Percentiles rank a stretch among this genome's conserved stretches.
phyloP scores from a whole-genome alignment of 2,888 invertebrate species.

The Idaea straminata region DNA sequence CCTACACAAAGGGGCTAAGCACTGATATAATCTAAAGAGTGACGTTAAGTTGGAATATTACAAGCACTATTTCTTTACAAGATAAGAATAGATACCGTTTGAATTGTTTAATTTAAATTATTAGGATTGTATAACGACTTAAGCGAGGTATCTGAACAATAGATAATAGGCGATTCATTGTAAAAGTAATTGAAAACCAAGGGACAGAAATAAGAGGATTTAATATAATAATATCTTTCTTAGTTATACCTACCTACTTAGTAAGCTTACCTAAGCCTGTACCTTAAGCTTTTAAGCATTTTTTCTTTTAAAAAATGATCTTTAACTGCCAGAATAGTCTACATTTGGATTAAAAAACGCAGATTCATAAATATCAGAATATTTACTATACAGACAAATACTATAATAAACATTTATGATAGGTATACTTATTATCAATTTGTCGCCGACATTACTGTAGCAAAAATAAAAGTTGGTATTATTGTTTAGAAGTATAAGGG shows the following conservation, averaged over 20 bases:
- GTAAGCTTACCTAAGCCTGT: background rate
- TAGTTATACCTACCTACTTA: constrained; percentile 13
- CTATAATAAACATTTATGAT: no score
- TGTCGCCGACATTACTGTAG: background rate
- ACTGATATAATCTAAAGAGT: constrained; percentile 53
- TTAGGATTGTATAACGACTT: constrained; percentile 32
- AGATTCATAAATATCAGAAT: no score
- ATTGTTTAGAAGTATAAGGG: constrained; percentile 33
- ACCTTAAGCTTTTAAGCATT: background rate
- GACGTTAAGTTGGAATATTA: constrained; percentile 53
- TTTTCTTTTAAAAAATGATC: background rate
- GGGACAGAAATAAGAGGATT: constrained; percentile 12
- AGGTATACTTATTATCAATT: background rate
- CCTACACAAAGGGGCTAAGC: constrained; percentile 47
- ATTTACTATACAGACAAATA: no score
- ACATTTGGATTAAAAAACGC: no score
- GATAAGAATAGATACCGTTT: constrained; percentile 40
- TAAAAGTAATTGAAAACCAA: constrained; percentile 27
- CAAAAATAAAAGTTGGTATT: constrained; percentile 4
- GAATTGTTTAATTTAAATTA: constrained; percentile 51
- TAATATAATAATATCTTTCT: constrained; percentile 9
- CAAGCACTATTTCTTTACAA: constrained; percentile 50
- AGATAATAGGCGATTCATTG: constrained; percentile 20
- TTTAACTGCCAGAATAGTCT: no score
- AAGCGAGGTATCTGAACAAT: constrained; percentile 24